Percentiles rank a stretch among this genome's conserved stretches.
These are phyloP conservation scores for Sarcophaga caerulescens DNA, from an alignment of 2,888 invertebrate genomes.

Conservation along the genomic window DNA sequence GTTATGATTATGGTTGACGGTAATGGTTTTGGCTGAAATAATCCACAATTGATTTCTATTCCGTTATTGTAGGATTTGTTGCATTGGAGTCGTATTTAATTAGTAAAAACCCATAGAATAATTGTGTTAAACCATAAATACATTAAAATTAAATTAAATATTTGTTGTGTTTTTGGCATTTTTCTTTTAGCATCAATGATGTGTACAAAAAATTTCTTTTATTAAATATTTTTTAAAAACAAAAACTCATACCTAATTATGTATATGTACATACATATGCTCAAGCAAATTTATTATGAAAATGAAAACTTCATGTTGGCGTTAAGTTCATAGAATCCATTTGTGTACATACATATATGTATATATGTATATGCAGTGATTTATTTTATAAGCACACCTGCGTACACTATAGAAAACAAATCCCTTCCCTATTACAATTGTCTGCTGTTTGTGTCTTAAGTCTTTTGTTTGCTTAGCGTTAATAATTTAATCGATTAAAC, in stretches of 20 bases:
- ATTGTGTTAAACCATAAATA: no score
- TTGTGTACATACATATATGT: no score
- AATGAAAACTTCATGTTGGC: no score
- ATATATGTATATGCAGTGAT: conserved; percentile 29
- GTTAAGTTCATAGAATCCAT: no score
- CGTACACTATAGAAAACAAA: conserved; percentile 28
- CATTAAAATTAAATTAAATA: not conserved
- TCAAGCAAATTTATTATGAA: no score
- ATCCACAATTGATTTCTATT: conserved; percentile 42
- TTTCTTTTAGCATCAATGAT: no score
- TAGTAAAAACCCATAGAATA: not conserved
- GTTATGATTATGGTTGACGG: not conserved
- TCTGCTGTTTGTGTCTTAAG: conserved; percentile 21
- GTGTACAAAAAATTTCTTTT: no score
- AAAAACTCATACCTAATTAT: no score
- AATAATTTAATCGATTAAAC: no score
- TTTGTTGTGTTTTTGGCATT: not conserved
- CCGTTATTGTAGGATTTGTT: conserved; percentile 28
- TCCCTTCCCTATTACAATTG: conserved; percentile 12
- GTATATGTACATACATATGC: no score
- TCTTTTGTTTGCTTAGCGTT: conserved; percentile 27
- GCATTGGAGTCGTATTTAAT: conserved; percentile 12
- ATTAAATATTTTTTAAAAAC: no score
- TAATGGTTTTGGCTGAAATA: conserved; percentile 4
- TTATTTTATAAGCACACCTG: conserved; percentile 62